These are phyloP conservation scores for Argyrosomus regius DNA, from an alignment of 2,797 vertebrate species.

Conservation along the genomic window DNA sequence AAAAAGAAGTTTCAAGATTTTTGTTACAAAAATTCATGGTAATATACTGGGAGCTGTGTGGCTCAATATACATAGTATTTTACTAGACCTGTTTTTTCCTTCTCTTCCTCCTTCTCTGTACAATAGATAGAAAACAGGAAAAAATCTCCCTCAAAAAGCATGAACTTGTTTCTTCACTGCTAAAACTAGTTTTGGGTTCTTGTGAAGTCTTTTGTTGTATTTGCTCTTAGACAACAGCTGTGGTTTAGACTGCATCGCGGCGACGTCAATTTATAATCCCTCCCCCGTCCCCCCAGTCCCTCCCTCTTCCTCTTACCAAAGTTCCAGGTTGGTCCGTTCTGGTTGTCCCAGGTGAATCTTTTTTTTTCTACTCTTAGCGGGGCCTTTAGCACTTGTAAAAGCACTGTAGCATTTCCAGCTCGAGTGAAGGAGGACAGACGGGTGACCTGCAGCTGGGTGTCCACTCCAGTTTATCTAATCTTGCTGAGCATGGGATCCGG, in stretches of 20 bases:
- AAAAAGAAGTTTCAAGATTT: conserved; percentile 87
- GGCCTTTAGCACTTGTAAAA: conserved; percentile 86
- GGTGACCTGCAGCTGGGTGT: conserved; percentile 36
- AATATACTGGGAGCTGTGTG: conserved; percentile 86
- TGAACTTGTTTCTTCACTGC: conserved; percentile 91
- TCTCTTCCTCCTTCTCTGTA: conserved; percentile 87
- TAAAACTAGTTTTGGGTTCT: conserved; percentile 94
- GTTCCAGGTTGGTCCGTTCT: conserved; percentile 79
- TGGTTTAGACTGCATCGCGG: conserved; percentile 83
- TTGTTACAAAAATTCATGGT: conserved; percentile 90
- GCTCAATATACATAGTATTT: conserved; percentile 93
- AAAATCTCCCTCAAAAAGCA: conserved; percentile 85
- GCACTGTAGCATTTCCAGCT: conserved; percentile 78
- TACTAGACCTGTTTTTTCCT: conserved; percentile 87
- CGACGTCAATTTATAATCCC: conserved; percentile 62
- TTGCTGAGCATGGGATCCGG: conserved; percentile 38
- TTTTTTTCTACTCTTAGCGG: conserved; percentile 72
- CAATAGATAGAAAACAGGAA: conserved; percentile 80
- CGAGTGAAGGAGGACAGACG: conserved; percentile 11
- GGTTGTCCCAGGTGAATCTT: conserved; percentile 79
- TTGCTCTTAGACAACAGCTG: conserved; percentile 93
- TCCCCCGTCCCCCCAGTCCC: conserved; percentile 49
- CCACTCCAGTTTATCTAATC: conserved; percentile 52
- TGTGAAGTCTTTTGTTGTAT: conserved; percentile 93
- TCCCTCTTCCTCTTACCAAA: conserved; percentile 85